A percentile compares a stretch with the other conserved stretches of the same genome.
These are phyloP conservation scores for Ammospiza nelsoni DNA, from an alignment of 2,113 vertebrate species.

Conservation along the genomic window DNA sequence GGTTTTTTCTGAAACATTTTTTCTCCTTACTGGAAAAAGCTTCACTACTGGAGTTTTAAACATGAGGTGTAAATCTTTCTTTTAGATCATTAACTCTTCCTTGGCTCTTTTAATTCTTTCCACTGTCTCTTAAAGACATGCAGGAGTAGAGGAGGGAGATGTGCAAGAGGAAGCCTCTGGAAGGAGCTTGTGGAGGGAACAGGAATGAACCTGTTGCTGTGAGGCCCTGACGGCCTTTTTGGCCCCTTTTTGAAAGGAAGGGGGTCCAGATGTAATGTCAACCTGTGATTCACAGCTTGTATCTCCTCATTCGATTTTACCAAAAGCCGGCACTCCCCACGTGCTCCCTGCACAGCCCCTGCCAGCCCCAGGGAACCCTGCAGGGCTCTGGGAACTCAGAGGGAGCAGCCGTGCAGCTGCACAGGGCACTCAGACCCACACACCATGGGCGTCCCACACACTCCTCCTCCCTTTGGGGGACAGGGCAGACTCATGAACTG, in stretches of 20 bases:
- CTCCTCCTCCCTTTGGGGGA: background rate
- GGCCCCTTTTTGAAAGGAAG: background rate
- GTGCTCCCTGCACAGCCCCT: accelerated
- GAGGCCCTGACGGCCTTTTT: background rate
- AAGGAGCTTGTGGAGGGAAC: background rate
- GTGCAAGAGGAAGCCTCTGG: background rate
- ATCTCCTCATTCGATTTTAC: background rate
- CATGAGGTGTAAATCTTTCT: background rate
- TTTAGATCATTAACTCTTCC: background rate
- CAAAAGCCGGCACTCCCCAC: background rate
- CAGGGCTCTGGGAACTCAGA: background rate
- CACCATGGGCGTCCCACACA: background rate
- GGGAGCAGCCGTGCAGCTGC: background rate
- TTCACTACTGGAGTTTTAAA: background rate
- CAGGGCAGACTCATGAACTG: background rate
- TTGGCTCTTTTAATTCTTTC: background rate
- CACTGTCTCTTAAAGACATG: no score
- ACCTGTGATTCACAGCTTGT: background rate
- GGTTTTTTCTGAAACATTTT: background rate
- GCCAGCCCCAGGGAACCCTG: background rate
- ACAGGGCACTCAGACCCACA: background rate
- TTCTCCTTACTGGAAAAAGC: background rate
- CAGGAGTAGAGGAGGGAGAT: background rate
- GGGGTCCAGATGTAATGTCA: background rate
- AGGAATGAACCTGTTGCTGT: background rate